Conservation (phyloP, 1,140 invertebrate genomes). For the Ips nitidus region DNA sequence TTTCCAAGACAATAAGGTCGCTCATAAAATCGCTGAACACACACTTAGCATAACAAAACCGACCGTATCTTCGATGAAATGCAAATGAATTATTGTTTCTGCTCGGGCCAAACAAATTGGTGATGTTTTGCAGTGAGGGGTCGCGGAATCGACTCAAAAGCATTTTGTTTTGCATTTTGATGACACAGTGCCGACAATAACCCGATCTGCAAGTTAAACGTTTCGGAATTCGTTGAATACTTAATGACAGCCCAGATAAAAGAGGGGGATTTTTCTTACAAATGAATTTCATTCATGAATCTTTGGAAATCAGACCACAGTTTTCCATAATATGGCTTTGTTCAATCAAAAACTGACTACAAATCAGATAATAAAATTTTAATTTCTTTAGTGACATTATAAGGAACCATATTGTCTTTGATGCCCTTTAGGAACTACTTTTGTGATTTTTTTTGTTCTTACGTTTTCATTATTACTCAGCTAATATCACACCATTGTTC, state of each 20-base stretch:
- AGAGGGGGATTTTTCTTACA: constrained; percentile 3
- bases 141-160: constrained; percentile 11
- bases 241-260: constrained; percentile 17
- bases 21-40: too few relatives aligned
- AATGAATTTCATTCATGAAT: constrained; percentile 21
- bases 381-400: too few relatives aligned
- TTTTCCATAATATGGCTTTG: too few relatives aligned
- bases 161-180: constrained; percentile 27
- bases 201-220: constrained; percentile 24
- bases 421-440: too few relatives aligned
- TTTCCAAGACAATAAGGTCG: too few relatives aligned
- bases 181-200: constrained; percentile 19
- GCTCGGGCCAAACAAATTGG: constrained; percentile 14
- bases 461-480: too few relatives aligned
- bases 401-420: too few relatives aligned
- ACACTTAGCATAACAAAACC: too few relatives aligned
- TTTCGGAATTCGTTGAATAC: constrained; percentile 22
- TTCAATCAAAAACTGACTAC: too few relatives aligned
- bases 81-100: constrained; percentile 22
- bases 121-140: constrained; percentile 13
- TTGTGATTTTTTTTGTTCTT: too few relatives aligned
- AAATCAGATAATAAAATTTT: too few relatives aligned
- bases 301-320: neutral
- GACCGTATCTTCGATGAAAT: neutral
- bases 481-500: too few relatives aligned